Percentiles rank a stretch among this genome's conserved stretches.
Conservation (phyloP, 2,888 invertebrate genomes). For the Zaprionus obscuricornis region DNA sequence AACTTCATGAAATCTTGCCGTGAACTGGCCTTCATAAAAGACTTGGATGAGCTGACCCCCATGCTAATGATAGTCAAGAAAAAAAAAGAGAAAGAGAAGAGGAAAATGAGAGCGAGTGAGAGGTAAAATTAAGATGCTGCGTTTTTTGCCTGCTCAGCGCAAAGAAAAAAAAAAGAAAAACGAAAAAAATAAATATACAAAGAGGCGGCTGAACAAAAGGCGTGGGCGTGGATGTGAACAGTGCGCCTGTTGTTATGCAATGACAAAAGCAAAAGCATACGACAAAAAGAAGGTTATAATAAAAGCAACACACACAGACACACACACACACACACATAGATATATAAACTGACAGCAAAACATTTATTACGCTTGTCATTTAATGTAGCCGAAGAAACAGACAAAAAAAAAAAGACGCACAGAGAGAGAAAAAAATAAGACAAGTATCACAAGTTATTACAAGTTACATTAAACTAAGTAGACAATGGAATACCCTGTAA, state of each 20-base stretch:
- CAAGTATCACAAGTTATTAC: constrained; percentile 10
- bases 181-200: no score
- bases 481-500: background rate
- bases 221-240: constrained; percentile 33
- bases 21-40: constrained; percentile 95
- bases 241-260: constrained; percentile 46
- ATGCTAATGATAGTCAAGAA: constrained; percentile 83
- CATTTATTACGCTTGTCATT: constrained; percentile 80
- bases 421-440: constrained; percentile 31
- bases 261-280: constrained; percentile 63
- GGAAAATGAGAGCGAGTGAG: background rate
- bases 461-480: no score
- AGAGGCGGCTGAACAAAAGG: constrained; percentile 58
- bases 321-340: constrained; percentile 9
- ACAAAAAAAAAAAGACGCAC: constrained; percentile 22
- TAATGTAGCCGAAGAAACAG: constrained; percentile 48
- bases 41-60: constrained; percentile 90
- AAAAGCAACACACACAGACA: constrained; percentile 43
- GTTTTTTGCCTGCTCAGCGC: constrained; percentile 43
- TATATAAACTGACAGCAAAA: constrained; percentile 68
- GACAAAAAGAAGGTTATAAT: constrained; percentile 58
- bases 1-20: constrained; percentile 89
- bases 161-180: no score
- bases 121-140: constrained; percentile 15
- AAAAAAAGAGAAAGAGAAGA: background rate